phyloP scores from a whole-genome alignment of 2,113 vertebrate species.

The Calypte anna region DNA sequence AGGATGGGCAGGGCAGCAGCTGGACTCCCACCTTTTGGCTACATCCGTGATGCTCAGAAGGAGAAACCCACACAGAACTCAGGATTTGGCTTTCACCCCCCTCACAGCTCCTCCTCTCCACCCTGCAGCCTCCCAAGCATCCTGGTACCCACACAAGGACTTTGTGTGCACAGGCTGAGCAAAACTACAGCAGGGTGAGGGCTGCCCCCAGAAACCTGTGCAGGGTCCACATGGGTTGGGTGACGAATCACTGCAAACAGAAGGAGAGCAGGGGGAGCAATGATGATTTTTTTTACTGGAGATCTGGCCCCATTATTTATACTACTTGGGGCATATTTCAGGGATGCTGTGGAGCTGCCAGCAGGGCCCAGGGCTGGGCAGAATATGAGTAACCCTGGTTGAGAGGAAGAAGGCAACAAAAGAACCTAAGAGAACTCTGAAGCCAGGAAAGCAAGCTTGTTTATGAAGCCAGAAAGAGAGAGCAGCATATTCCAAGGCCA shows the following conservation, averaged over 20 bases:
- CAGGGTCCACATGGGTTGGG: neutral
- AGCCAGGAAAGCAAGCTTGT: constrained; percentile 69
- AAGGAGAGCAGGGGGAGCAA: neutral
- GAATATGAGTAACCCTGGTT: constrained; percentile 43
- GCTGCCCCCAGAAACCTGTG: neutral
- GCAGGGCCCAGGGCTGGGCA: neutral
- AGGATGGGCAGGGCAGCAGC: neutral
- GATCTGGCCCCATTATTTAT: neutral
- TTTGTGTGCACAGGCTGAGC: rapidly evolving
- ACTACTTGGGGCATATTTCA: neutral
- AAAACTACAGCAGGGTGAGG: neutral
- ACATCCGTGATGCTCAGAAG: neutral
- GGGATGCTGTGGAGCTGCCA: constrained; percentile 12
- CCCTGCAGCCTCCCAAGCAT: neutral
- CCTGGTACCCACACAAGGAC: neutral
- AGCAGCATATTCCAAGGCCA: constrained; percentile 47
- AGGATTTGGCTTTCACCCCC: neutral
- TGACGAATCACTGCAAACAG: neutral
- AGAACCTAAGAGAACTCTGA: constrained; percentile 17
- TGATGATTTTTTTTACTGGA: neutral
- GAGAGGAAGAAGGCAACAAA: constrained; percentile 39
- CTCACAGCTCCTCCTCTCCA: neutral
- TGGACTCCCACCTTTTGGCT: neutral
- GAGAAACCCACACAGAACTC: neutral
- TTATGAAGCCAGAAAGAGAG: constrained; percentile 66